phyloP scores from a whole-genome alignment of 2,113 vertebrate genomes.

The Hippocampus abdominalis region DNA sequence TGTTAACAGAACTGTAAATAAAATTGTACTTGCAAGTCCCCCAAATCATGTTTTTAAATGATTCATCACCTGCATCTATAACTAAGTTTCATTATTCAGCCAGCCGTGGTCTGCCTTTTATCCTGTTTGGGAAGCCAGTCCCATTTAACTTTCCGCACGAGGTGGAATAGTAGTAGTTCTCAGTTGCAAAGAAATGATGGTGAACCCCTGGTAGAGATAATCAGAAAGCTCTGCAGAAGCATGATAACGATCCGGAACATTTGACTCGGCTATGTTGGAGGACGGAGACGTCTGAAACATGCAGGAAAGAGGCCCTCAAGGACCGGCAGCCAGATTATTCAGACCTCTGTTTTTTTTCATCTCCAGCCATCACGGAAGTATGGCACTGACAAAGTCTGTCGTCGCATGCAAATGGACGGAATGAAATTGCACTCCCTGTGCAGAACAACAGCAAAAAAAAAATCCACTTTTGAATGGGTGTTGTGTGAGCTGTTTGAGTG shows the following conservation, averaged over 20 bases:
- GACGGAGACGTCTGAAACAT: too few relatives aligned
- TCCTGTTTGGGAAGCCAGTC: too few relatives aligned
- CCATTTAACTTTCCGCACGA: too few relatives aligned
- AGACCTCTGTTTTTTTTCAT: too few relatives aligned
- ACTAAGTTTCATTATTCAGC: not conserved
- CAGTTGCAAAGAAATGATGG: too few relatives aligned
- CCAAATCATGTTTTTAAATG: slow-evolving; percentile 14
- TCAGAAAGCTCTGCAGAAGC: too few relatives aligned
- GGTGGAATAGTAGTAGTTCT: too few relatives aligned
- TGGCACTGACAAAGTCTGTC: not conserved
- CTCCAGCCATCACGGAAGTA: not conserved
- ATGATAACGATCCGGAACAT: too few relatives aligned
- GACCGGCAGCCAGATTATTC: too few relatives aligned
- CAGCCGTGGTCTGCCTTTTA: not conserved
- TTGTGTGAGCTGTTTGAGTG: not conserved
- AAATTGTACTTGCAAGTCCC: slow-evolving; percentile 59
- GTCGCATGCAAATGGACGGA: not conserved
- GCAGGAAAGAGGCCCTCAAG: too few relatives aligned
- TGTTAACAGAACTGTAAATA: slow-evolving; percentile 72
- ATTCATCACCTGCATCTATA: slow-evolving; percentile 1
- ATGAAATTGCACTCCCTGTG: not conserved
- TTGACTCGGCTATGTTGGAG: too few relatives aligned
- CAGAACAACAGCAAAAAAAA: not conserved
- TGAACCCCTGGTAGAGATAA: too few relatives aligned
- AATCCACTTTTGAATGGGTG: not conserved